Conservation (phyloP, 2,113 vertebrate species). For the Rhadina sibilatrix region DNA sequence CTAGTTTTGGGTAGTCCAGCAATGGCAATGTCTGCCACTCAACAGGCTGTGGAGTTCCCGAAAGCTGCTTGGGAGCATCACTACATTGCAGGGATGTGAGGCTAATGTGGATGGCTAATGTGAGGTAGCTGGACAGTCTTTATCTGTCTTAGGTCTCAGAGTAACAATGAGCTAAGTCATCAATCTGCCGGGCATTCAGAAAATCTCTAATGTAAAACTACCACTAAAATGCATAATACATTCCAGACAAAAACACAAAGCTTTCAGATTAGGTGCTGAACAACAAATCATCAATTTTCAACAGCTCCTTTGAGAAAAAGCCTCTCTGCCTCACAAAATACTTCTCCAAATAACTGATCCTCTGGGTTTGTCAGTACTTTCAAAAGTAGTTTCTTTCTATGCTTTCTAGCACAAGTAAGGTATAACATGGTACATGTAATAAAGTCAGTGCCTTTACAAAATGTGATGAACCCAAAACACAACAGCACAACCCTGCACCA, state of each 20-base stretch:
- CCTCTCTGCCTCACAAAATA: not conserved
- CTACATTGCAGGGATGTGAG: not conserved
- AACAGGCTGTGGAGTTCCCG: accelerated
- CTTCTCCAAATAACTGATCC: not conserved
- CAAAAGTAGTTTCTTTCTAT: not conserved
- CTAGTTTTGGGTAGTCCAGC: not conserved
- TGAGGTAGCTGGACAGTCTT: not conserved
- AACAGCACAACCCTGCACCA: not conserved
- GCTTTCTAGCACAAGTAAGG: not conserved
- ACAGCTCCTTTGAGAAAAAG: constrained; percentile 35
- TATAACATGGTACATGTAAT: not conserved
- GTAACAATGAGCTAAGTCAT: not conserved
- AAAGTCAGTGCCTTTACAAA: not conserved
- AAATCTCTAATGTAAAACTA: constrained; percentile 75
- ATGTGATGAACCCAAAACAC: not conserved
- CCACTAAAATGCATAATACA: constrained; percentile 63
- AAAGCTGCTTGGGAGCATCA: not conserved
- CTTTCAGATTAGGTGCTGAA: constrained; percentile 62
- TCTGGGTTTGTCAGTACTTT: not conserved
- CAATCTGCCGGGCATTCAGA: constrained; percentile 61
- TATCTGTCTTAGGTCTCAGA: constrained; percentile 7
- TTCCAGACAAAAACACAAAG: constrained; percentile 73
- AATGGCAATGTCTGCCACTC: not conserved
- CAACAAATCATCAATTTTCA: constrained; percentile 38
- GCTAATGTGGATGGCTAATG: not conserved